Conservation (phyloP, 1,140 invertebrate species). For the fruit fly (Drosophila melanogaster) region Release_6_plus_ISO1_MT NT_037436.4:7447501-7448000, state of each 20-base stretch:
- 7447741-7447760: conserved; percentile 43
- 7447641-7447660: neutral
- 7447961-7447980: conserved; percentile 53
- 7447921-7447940: conserved; percentile 28
- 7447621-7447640: no score
- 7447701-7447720: neutral
- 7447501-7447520: neutral
- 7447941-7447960: conserved; percentile 33
- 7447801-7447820: conserved; percentile 56
- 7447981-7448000: conserved; percentile 42
- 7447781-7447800: conserved; percentile 82
- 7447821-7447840: conserved; percentile 51
- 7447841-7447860: conserved; percentile 26
- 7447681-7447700: neutral
- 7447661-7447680: no score
- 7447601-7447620: no score
- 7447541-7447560: no score
- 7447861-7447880: conserved; percentile 33
- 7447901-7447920: conserved; percentile 76
- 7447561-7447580: no score
- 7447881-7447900: conserved; percentile 54
- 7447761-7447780: conserved; percentile 30
- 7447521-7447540: neutral
- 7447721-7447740: conserved; percentile 32
- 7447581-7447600: no score